Percentiles rank a stretch among this genome's conserved stretches.
Conservation (phyloP, 2,113 vertebrate species). For the Falcunculus frontatus region DNA sequence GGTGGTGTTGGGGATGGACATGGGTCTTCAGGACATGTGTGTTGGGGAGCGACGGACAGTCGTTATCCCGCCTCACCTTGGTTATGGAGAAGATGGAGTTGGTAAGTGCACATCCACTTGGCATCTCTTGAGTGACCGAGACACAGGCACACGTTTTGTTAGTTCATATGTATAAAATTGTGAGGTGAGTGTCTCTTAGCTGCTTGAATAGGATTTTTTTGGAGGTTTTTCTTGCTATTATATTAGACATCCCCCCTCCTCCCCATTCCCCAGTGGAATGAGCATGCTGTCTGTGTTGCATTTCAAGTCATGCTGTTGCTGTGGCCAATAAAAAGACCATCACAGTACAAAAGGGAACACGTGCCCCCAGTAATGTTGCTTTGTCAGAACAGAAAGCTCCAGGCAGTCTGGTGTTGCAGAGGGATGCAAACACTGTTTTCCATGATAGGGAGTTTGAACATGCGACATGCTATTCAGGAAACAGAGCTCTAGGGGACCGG, state of each 20-base stretch:
- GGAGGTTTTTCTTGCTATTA: neutral
- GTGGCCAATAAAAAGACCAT: neutral
- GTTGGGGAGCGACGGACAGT: constrained; percentile 88
- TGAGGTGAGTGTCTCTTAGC: neutral
- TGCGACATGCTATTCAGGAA: fast-evolving
- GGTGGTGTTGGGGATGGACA: constrained; percentile 93
- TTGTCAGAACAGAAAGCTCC: neutral
- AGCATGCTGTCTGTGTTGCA: neutral
- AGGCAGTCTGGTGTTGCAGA: neutral
- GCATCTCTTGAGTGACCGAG: neutral
- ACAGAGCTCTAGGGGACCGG: neutral
- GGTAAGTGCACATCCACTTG: constrained; percentile 75
- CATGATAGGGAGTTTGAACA: neutral
- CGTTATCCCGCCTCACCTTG: constrained; percentile 90
- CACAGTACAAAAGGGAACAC: neutral
- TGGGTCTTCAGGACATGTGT: constrained; percentile 91
- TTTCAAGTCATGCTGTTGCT: neutral
- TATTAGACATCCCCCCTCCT: neutral
- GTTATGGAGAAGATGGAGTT: constrained; percentile 93
- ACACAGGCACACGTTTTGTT: neutral
- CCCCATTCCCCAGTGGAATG: neutral
- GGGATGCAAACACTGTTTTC: neutral
- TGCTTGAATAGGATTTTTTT: neutral
- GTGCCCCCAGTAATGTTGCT: neutral
- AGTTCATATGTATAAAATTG: neutral